phyloP scores from a whole-genome alignment of 1,140 invertebrate genomes.

The Pemphigus obesinymphae region DNA sequence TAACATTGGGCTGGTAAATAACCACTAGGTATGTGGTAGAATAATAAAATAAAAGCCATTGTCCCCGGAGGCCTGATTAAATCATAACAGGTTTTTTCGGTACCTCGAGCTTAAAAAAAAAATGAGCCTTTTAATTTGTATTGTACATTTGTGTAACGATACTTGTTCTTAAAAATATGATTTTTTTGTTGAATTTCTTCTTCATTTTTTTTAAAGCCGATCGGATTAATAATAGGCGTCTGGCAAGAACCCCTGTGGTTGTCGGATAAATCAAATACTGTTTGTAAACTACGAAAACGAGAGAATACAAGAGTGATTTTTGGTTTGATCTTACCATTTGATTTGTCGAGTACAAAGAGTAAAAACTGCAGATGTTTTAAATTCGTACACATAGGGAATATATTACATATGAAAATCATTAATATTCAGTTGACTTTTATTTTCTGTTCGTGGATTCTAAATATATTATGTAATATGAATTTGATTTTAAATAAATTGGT shows the following conservation, averaged over 20 bases:
- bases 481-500: too few species aligned
- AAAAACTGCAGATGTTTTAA: neutral
- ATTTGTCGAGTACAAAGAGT: neutral
- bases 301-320: neutral
- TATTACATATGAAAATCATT: neutral
- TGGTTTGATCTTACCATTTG: neutral
- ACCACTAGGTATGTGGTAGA: conserved; percentile 30
- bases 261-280: conserved; percentile 29
- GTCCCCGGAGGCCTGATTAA: conserved; percentile 37
- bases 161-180: neutral
- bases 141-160: neutral
- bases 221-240: conserved; percentile 30
- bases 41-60: conserved; percentile 39
- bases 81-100: conserved; percentile 35
- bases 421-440: neutral
- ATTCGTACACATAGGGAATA: neutral
- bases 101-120: conserved; percentile 12
- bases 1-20: conserved; percentile 22
- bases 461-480: too few species aligned
- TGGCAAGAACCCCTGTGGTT: conserved; percentile 13
- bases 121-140: conserved; percentile 28
- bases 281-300: neutral
- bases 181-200: conserved; percentile 16
- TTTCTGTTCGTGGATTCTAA: neutral
- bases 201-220: neutral